Percentiles rank a stretch among this genome's conserved stretches.
Conservation (phyloP, 30 jellyfish, hydroid and myxozoan species). For the Turritopsis rubra region DNA sequence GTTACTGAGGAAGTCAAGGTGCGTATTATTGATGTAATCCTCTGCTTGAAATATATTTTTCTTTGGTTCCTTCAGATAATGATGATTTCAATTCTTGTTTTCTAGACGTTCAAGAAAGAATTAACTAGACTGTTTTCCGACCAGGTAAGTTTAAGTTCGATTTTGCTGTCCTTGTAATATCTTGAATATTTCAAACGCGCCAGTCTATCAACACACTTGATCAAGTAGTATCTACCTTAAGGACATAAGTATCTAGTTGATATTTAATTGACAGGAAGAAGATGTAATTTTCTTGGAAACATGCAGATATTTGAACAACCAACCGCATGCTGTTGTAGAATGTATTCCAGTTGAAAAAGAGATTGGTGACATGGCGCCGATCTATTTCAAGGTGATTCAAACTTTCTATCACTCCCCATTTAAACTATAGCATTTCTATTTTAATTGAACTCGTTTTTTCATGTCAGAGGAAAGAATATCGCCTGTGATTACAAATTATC, state of each 20-base stretch:
- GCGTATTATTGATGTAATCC: background rate
- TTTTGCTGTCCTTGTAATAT: no score
- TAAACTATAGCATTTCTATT: no score
- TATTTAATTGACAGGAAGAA: slow-evolving; percentile 47
- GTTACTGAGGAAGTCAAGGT: slow-evolving; percentile 63
- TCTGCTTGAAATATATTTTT: background rate
- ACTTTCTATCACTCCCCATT: background rate
- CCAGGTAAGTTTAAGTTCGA: slow-evolving; percentile 39
- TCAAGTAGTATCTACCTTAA: no score
- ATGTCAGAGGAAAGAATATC: no score
- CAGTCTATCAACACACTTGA: no score
- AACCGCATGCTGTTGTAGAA: slow-evolving; percentile 58
- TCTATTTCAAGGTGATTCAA: slow-evolving; percentile 82
- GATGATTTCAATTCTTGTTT: background rate
- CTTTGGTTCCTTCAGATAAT: background rate
- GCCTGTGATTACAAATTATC: background rate
- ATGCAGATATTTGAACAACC: slow-evolving; percentile 40
- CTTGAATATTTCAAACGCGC: no score
- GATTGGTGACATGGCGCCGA: slow-evolving; percentile 81
- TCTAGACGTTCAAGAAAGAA: slow-evolving; percentile 49
- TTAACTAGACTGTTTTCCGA: slow-evolving; percentile 55
- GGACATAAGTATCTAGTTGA: background rate
- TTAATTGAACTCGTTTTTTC: no score
- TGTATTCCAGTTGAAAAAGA: slow-evolving; percentile 81
- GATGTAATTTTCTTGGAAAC: slow-evolving; percentile 80